Evolutionary conservation across 1,140 invertebrate genomes (phyloP), one percentile per base, ranked within the genome.

Genomic region (Cherax destructor): DNA sequence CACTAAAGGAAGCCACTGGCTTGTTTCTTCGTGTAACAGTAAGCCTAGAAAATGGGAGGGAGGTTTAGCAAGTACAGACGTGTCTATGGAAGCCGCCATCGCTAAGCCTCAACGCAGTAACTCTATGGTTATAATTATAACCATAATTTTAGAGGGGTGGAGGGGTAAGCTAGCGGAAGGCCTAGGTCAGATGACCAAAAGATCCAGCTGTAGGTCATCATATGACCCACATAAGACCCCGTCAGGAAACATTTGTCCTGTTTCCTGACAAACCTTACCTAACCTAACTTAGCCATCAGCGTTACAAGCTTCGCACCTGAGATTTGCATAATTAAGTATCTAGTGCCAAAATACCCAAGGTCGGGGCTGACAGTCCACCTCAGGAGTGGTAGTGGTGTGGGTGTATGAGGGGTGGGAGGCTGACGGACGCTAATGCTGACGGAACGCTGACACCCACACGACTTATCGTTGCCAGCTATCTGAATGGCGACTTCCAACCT

Each of bases 361-460:
- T n/a, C 41, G 41, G 79, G 87, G 49, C 87, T 88, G 86, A 74
- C 78, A 78, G 61, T 88, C 61, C 78, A 52, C 83, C 47, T 41
- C 56, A 61, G 85, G 52, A 61, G 78, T 16, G 50, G 30, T 78
- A 49, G 69, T 86, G 52, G 85, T 77, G 56, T 30, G 78, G 86
- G 81, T 81, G 83, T 88, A 88, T 81, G 86, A 83, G 86, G 24
- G 79, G 74, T 24, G 74, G 81, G 83, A 78, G 81, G 74, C 80
- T 85, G 88, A 91, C 88, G 88, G 88, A 91, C 88, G 88, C 88
- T 91, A 91, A 91, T 91, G 88, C 88, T 91, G 88, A 91, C 88
- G 88, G 88, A 91, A 91, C 88, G 88, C 81, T 91, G 88, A 91
- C 88, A 91, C 65, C 88, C 88, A 85, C 88, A 91, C 81, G 88